phyloP scores from a whole-genome alignment of 1,140 invertebrate genomes.

The Parasteatoda tepidariorum region DNA sequence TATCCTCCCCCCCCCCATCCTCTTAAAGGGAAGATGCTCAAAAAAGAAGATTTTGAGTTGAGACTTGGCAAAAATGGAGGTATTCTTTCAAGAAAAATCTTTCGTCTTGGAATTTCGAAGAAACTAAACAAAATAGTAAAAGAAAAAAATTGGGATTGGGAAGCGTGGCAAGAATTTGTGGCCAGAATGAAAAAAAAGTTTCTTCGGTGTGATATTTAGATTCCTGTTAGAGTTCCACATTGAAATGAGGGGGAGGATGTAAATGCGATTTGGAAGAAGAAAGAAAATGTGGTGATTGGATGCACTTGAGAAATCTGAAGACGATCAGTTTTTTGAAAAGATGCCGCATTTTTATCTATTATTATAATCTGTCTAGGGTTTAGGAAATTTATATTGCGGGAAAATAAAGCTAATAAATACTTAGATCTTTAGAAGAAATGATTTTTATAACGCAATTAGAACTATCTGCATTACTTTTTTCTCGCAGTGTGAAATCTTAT shows the following conservation, averaged over 20 bases:
- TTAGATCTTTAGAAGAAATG: too few species aligned
- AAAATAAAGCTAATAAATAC: too few species aligned
- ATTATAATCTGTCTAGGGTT: neutral
- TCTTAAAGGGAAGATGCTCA: neutral
- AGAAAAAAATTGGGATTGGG: neutral
- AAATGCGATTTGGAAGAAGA: neutral
- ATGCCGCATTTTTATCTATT: neutral
- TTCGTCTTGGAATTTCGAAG: neutral
- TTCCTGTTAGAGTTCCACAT: neutral
- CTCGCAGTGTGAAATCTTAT: too few species aligned
- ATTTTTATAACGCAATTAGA: too few species aligned
- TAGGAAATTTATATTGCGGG: too few species aligned
- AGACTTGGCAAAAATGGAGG: constrained; percentile 24
- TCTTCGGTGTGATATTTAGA: constrained; percentile 3
- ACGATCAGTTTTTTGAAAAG: neutral
- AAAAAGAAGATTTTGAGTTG: neutral
- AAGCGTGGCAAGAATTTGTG: neutral
- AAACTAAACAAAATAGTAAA: neutral
- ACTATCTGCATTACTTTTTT: too few species aligned
- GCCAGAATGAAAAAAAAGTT: constrained; percentile 2
- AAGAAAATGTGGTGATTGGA: neutral
- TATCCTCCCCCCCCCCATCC: neutral
- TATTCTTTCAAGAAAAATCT: constrained; percentile 7
- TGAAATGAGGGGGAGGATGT: neutral
- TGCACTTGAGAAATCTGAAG: neutral